These are phyloP conservation scores for Odocoileus hemionus DNA, from an alignment of 2,113 vertebrate genomes.

Conservation along the genomic window DNA sequence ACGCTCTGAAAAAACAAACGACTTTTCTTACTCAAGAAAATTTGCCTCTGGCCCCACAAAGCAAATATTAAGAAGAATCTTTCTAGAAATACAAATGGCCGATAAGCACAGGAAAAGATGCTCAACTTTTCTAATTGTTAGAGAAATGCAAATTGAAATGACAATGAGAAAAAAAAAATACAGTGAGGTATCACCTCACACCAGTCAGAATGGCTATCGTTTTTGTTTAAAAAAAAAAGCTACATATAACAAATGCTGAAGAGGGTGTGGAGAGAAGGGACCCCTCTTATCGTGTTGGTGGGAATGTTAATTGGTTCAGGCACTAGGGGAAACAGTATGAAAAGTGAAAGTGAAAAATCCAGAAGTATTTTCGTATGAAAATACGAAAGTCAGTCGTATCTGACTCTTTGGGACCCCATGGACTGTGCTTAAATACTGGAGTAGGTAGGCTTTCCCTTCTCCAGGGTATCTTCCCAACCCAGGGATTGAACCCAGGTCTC, in stretches of 20 bases:
- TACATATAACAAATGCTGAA: not conserved
- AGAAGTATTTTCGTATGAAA: too few relatives aligned
- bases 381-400: not conserved
- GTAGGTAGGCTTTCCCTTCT: not conserved
- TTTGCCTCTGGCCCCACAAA: not conserved
- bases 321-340: rapidly evolving
- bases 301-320: not conserved
- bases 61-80: not conserved
- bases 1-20: too few relatives aligned
- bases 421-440: not conserved
- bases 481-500: not conserved
- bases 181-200: not conserved
- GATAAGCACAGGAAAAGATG: not conserved
- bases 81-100: not conserved
- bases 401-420: rapidly evolving
- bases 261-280: not conserved
- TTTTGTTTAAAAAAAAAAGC: not conserved
- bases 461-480: not conserved
- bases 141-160: not conserved
- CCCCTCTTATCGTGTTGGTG: not conserved
- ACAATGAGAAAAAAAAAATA: rapidly evolving
- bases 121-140: not conserved
- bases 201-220: not conserved
- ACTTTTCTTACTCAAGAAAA: not conserved
- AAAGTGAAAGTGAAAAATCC: not conserved